Evolutionary conservation across 2,113 vertebrate genomes (phyloP).

Genomic region (Astatoreochromis straeleni): DNA sequence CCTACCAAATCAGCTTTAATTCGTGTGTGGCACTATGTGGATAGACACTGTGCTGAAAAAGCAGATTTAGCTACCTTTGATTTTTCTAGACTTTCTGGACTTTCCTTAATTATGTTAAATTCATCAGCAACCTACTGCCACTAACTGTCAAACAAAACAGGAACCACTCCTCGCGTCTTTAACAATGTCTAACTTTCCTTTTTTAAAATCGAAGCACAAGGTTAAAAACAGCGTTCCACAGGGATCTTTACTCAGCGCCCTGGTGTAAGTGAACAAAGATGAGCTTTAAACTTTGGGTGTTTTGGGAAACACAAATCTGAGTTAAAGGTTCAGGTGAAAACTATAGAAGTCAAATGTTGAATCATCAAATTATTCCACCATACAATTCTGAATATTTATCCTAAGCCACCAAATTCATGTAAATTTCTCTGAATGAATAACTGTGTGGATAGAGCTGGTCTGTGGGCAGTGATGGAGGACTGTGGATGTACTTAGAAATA

Average conservation of each 20-base stretch:
- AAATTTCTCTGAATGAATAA: not conserved
- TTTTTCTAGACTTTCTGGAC: no score
- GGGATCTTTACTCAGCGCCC: not conserved
- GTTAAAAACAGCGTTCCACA: not conserved
- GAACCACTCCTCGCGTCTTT: not conserved
- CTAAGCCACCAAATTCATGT: not conserved
- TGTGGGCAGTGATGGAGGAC: not conserved
- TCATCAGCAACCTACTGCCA: not conserved
- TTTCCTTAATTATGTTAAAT: not conserved
- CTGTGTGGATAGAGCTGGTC: not conserved
- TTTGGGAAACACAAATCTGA: not conserved
- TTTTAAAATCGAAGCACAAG: not conserved
- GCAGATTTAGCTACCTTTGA: not conserved
- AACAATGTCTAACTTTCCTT: not conserved
- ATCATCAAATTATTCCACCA: not conserved
- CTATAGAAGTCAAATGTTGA: not conserved
- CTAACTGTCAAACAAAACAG: not conserved
- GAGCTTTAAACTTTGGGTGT: not conserved
- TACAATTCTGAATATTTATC: not conserved
- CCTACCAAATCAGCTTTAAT: not conserved
- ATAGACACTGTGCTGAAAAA: not conserved
- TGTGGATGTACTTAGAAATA: not conserved
- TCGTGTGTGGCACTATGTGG: not conserved
- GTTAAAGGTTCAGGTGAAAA: not conserved
- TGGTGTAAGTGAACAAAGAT: not conserved